phyloP scores from a whole-genome alignment of 2,113 vertebrate species.

The Andinoacara biseriatus region DNA sequence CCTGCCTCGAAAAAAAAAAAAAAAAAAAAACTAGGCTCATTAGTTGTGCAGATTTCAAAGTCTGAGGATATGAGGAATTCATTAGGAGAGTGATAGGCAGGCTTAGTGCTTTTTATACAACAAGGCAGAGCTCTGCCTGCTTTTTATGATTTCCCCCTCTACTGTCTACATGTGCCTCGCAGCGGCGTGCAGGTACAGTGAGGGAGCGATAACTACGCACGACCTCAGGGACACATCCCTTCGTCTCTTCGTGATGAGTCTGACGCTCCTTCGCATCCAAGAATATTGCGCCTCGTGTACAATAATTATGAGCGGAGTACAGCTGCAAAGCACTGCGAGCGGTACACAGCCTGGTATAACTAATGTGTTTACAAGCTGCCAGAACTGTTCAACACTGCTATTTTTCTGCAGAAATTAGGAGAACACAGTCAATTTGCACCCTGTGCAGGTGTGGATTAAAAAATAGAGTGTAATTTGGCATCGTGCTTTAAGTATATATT shows the following conservation, averaged over 20 bases:
- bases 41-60: constrained; percentile 15
- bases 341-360: constrained; percentile 42
- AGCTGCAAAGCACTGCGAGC: constrained; percentile 51
- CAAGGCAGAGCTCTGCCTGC: constrained; percentile 7
- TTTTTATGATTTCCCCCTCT: not conserved
- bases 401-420: constrained; percentile 40
- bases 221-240: constrained; percentile 49
- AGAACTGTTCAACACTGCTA: constrained; percentile 32
- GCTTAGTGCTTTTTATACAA: constrained; percentile 11
- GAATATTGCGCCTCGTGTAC: constrained; percentile 47
- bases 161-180: not conserved
- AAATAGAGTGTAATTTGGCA: constrained; percentile 29
- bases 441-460: constrained; percentile 52
- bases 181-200: constrained; percentile 36
- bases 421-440: constrained; percentile 20
- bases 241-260: constrained; percentile 42
- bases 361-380: constrained; percentile 64
- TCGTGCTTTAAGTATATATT: constrained; percentile 2
- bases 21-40: constrained; percentile 32
- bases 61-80: constrained; percentile 34
- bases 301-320: constrained; percentile 56
- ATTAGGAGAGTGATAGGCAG: constrained; percentile 40
- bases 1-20: constrained; percentile 27
- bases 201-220: constrained; percentile 38
- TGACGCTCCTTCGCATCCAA: constrained; percentile 28